A percentile compares a stretch with the other conserved stretches of the same genome.
phyloP scores from a whole-genome alignment of 2,113 vertebrate species.

The Aegotheles bennettii region DNA sequence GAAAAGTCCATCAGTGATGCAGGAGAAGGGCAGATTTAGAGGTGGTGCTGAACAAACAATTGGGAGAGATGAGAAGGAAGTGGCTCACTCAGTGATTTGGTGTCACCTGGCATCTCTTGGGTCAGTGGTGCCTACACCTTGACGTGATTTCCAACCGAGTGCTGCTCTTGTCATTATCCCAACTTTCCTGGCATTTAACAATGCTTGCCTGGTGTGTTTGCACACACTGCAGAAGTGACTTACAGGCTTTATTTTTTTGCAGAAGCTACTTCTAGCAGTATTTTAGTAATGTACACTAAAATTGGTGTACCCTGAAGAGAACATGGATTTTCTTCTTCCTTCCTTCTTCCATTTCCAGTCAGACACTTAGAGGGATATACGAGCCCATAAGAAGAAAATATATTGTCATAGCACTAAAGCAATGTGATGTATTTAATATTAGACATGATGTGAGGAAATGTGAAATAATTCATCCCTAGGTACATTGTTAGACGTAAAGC shows the following conservation, averaged over 20 bases:
- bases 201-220: not conserved
- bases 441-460: not conserved
- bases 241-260: not conserved
- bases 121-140: not conserved
- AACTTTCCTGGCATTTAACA: not conserved
- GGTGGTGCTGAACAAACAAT: not conserved
- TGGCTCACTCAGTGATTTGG: not conserved
- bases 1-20: not conserved
- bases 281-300: not conserved
- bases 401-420: not conserved
- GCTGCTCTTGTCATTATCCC: not conserved
- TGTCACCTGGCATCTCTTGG: not conserved
- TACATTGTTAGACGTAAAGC: not conserved
- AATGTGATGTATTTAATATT: not conserved
- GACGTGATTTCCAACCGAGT: not conserved
- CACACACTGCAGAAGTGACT: not conserved
- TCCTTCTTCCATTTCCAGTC: not conserved
- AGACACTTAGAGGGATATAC: not conserved
- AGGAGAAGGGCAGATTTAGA: not conserved
- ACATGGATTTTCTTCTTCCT: not conserved
- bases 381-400: not conserved
- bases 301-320: not conserved
- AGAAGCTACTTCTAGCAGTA: not conserved
- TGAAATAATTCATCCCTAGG: not conserved
- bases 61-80: not conserved